Evolutionary conservation across 2,888 invertebrate species (phyloP).

Genomic region (Escarpia spicata): DNA sequence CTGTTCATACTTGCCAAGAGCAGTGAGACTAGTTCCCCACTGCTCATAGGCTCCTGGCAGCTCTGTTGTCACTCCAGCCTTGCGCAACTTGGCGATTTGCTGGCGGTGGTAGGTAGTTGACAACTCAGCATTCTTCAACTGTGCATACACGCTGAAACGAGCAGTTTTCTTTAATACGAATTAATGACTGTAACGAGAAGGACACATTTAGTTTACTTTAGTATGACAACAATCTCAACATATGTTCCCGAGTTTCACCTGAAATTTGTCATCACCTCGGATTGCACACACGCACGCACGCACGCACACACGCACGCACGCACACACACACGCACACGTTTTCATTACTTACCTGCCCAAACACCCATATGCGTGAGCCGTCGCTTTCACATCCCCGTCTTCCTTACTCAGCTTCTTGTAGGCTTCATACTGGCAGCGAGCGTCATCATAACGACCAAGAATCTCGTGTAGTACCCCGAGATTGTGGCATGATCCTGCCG

Average conservation of each 20-base stretch:
- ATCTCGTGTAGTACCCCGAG: constrained; percentile 59
- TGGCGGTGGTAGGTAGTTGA: constrained; percentile 48
- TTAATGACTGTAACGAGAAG: not conserved
- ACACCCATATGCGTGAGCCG: constrained; percentile 60
- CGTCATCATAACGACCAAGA: constrained; percentile 54
- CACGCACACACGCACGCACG: not conserved
- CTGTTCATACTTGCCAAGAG: constrained; percentile 50
- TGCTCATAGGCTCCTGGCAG: constrained; percentile 52
- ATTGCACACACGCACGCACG: not conserved
- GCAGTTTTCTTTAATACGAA: not conserved
- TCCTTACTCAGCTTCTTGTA: constrained; percentile 51
- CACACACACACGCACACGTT: not conserved
- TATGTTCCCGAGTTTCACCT: not conserved
- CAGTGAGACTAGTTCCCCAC: constrained; percentile 56
- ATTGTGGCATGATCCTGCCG: constrained; percentile 56
- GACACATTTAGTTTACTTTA: not conserved
- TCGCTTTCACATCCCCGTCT: constrained; percentile 48
- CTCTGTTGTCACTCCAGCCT: not conserved
- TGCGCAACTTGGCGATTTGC: not conserved
- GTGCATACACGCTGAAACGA: constrained; percentile 49
- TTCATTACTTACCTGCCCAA: constrained; percentile 46
- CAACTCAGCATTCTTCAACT: constrained; percentile 53
- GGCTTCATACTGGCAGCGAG: constrained; percentile 54
- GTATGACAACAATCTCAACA: not conserved
- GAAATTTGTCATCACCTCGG: not conserved